phyloP scores from a whole-genome alignment of 2,888 invertebrate species.

The Andricus curvator region DNA sequence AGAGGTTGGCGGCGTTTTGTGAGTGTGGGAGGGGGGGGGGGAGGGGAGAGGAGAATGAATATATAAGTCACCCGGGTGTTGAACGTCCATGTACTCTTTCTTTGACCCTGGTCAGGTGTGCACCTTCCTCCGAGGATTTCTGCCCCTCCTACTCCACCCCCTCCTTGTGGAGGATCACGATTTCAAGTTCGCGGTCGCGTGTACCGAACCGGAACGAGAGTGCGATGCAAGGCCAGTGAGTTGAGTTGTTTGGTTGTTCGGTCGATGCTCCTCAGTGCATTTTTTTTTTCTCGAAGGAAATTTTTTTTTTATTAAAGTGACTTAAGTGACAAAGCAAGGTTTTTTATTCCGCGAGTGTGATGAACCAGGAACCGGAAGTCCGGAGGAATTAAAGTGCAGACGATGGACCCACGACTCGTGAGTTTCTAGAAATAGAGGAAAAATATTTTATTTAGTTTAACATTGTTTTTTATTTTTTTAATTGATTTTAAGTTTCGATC shows the following conservation, averaged over 20 bases:
- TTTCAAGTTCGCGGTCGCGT: conserved; percentile 52
- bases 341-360: conserved; percentile 57
- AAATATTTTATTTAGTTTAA: not conserved
- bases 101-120: conserved; percentile 73
- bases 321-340: conserved; percentile 45
- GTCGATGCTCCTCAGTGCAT: conserved; percentile 45
- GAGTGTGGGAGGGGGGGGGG: conserved; percentile 57
- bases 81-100: conserved; percentile 73
- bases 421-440: conserved; percentile 54
- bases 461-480: too few relatives aligned
- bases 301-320: conserved; percentile 8
- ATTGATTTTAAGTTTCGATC: too few relatives aligned
- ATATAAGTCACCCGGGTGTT: conserved; percentile 71
- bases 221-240: conserved; percentile 51
- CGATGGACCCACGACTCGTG: conserved; percentile 71
- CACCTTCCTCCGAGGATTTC: conserved; percentile 64
- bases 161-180: conserved; percentile 49
- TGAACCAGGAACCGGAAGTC: conserved; percentile 62
- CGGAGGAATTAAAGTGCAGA: conserved; percentile 60
- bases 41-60: conserved; percentile 62
- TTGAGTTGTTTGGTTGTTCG: conserved; percentile 42
- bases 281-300: not conserved
- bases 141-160: conserved; percentile 49
- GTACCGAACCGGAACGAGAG: conserved; percentile 43
- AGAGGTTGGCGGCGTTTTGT: conserved; percentile 55